Evolutionary conservation across 2,113 vertebrate genomes (phyloP), one percentile per base, ranked within the genome.

Genomic region (Galbula dea): DNA sequence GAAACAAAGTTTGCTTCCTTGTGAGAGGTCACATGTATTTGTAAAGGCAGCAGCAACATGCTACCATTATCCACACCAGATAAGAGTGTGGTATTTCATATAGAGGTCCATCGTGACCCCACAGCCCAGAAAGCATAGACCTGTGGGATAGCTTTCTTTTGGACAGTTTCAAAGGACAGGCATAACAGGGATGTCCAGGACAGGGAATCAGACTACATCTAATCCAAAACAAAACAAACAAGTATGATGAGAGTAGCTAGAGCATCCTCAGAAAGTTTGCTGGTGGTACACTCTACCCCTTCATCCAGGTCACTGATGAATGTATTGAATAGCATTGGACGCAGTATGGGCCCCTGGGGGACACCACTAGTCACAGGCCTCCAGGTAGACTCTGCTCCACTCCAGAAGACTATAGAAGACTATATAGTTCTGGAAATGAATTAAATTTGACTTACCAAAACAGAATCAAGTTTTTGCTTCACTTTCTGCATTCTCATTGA

Each of bases 381-480:
- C n/a, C n/a, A n/a, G n/a, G n/a, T n/a, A n/a, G n/a, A n/a, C n/a
- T n/a, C n/a, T n/a, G n/a, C n/a, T n/a, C n/a, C n/a, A n/a, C n/a
- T n/a, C n/a, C n/a, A n/a, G n/a, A n/a, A n/a, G n/a, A n/a, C n/a
- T n/a, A n/a, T n/a, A 83, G 24, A 83, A 84, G 46, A 78, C 32
- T 15, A 26, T 3, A 57, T 3, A 63, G 18, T 61, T 52, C 55
- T n/a, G 63, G 55, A 59, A 85, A 69, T 58, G 51, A 91, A 88
- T 86, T 65, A 54, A 43, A 90, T 72, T 45, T 85, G 26, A 96
- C 97, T 97, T 98, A 99, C 99, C 86, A 96, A 95, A 88, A 99
- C 99, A 41, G 99, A 99, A 94, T 99, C 98, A 21, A 99, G 98
- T 63, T 98, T 99, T 88, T 99, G 98, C 92, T 98, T 98, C 46